phyloP scores from a whole-genome alignment of 1,140 invertebrate species.

The Drosophila grimshawi region DNA sequence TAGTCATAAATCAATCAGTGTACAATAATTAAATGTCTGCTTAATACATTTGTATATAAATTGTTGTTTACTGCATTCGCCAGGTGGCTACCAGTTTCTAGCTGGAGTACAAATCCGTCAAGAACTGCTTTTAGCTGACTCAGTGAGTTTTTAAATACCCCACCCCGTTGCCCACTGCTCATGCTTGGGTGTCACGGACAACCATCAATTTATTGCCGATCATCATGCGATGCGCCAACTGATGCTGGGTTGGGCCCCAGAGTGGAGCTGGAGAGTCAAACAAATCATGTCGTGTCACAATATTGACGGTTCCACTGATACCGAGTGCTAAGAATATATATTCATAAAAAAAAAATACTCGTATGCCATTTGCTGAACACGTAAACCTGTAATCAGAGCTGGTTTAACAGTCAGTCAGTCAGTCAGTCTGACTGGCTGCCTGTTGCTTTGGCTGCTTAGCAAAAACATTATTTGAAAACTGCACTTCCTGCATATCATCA shows the following conservation, averaged over 20 bases:
- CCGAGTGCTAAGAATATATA: conserved; percentile 46
- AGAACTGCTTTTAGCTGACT: conserved; percentile 73
- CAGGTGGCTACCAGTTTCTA: conserved; percentile 8
- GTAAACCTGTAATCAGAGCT: conserved; percentile 43
- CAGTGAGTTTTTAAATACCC: conserved; percentile 33
- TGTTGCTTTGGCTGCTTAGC: conserved; percentile 26
- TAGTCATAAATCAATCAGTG: conserved; percentile 61
- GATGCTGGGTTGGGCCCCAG: conserved; percentile 3
- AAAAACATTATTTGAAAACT: conserved; percentile 17
- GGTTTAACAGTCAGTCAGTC: background rate
- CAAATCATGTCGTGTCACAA: conserved; percentile 73
- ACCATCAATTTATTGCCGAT: conserved; percentile 74
- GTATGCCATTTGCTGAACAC: background rate
- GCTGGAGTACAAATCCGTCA: conserved; percentile 35
- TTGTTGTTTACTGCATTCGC: conserved; percentile 28
- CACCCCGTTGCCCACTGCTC: background rate
- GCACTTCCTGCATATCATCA: conserved; percentile 25
- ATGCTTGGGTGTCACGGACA: conserved; percentile 26
- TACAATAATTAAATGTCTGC: conserved; percentile 64
- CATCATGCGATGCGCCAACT: conserved; percentile 64
- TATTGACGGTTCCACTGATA: conserved; percentile 65
- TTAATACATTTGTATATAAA: background rate
- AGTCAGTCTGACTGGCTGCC: conserved; percentile 17
- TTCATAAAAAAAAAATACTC: conserved; percentile 13
- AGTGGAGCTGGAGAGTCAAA: conserved; percentile 37